Evolutionary conservation across 2,888 invertebrate species (phyloP).

Genomic region (Microctonus hyperodae): DNA sequence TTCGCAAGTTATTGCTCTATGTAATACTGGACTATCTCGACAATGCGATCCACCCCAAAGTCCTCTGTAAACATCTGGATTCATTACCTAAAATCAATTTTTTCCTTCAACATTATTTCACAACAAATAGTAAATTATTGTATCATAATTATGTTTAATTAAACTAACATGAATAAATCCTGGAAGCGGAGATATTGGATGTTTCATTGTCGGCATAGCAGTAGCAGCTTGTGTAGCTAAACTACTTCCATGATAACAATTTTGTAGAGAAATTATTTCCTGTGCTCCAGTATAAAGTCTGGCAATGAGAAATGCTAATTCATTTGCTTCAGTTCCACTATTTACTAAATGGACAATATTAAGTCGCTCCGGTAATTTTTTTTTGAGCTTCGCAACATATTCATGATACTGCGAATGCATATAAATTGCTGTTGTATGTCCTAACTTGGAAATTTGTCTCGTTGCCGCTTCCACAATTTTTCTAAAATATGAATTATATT

Average conservation of each 20-base stretch:
- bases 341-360: slow-evolving; percentile 94
- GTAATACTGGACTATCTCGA: slow-evolving; percentile 84
- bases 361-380: slow-evolving; percentile 84
- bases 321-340: slow-evolving; percentile 98
- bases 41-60: slow-evolving; percentile 89
- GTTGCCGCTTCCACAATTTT: slow-evolving; percentile 82
- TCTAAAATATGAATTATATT: slow-evolving; percentile 66
- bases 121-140: slow-evolving; percentile 11
- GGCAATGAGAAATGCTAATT: slow-evolving; percentile 88
- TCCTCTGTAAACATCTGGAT: slow-evolving; percentile 91
- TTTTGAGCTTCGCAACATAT: slow-evolving; percentile 82
- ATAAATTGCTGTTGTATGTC: slow-evolving; percentile 94
- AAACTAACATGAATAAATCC: slow-evolving; percentile 79
- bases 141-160: not conserved
- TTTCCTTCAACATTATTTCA: slow-evolving; percentile 8
- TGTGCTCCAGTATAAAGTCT: slow-evolving; percentile 84
- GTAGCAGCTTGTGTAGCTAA: slow-evolving; percentile 84
- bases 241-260: slow-evolving; percentile 93
- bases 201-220: slow-evolving; percentile 81
- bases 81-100: slow-evolving; percentile 72
- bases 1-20: slow-evolving; percentile 70
- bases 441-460: slow-evolving; percentile 81
- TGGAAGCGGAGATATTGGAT: slow-evolving; percentile 71
- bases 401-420: slow-evolving; percentile 89
- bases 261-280: slow-evolving; percentile 86